Evolutionary conservation across 1,140 invertebrate genomes (phyloP), one percentile per base, ranked within the genome.

Genomic region (Drosophila repleta): DNA sequence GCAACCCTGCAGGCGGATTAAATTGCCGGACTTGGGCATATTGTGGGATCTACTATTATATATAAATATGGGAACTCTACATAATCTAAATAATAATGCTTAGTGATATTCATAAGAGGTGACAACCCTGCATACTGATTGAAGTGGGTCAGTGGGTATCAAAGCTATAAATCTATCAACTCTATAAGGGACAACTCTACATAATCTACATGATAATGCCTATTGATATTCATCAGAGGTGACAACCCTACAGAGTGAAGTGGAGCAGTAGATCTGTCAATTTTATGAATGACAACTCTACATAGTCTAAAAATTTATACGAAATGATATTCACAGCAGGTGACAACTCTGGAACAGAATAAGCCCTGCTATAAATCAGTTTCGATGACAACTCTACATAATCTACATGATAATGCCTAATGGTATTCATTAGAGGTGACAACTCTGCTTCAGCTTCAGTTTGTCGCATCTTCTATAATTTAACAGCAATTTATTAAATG

Each of bases 401-500:
- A 43, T 7, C 7, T 17, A 43, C 39, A 43, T 6, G 18, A 15
- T 3, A 4, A 43, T 17, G 3, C 29, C 8, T 17, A 11, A 11
- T 17, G n/a, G 7, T 43, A 17, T 43, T 2, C 39, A 6, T 17
- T 8, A 17, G 18, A 17, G 35, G 35, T 37, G 35, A 11, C 35
- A 37, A 37, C 35, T 11, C 35, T 37, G n/a, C 1, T 20, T n/a
- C 29, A n/a, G 6, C 24, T 39, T n/a, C 52, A 21, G 53, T 52
- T 53, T 64, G 61, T 61, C 58, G 63, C 46, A 29, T 76, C 69
- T 77, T 69, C 48, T 73, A 67, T 79, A 87, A 83, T 88, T 87
- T 87, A 76, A 53, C 55, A 74, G 68, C 84, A 88, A 87, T 87
- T 87, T 87, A 87, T 87, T 83, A 88, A 87, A 87, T 76, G 79